phyloP scores from a whole-genome alignment of 2,888 invertebrate species.

The Teinopalpus imperialis region DNA sequence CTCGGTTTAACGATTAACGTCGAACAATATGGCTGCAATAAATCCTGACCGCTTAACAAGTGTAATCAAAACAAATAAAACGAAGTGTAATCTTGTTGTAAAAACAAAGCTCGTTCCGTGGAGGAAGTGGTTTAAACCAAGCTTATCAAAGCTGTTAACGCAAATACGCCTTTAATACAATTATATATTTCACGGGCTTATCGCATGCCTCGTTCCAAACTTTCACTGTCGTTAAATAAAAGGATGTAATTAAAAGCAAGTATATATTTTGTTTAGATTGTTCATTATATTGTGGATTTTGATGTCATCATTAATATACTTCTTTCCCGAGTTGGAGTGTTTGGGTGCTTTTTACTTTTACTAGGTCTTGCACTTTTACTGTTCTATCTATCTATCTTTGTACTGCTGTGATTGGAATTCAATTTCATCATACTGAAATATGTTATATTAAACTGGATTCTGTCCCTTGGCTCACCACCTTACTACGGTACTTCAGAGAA shows the following conservation, averaged over 20 bases:
- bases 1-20: slow-evolving; percentile 24
- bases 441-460: too few species aligned
- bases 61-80: slow-evolving; percentile 28
- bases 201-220: slow-evolving; percentile 8
- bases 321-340: too few species aligned
- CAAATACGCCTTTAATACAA: slow-evolving; percentile 55
- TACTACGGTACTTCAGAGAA: too few species aligned
- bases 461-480: too few species aligned
- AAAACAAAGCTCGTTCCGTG: slow-evolving; percentile 41
- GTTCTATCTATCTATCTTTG: too few species aligned
- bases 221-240: slow-evolving; percentile 13
- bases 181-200: slow-evolving; percentile 60
- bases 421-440: too few species aligned
- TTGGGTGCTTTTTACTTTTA: too few species aligned
- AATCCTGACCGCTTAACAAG: slow-evolving; percentile 26
- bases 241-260: slow-evolving; percentile 18
- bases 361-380: too few species aligned
- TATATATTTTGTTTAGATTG: slow-evolving; percentile 9
- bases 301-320: too few species aligned
- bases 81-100: slow-evolving; percentile 28
- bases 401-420: too few species aligned
- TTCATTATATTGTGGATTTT: slow-evolving; percentile 5
- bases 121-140: slow-evolving; percentile 43
- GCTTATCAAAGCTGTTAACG: slow-evolving; percentile 49
- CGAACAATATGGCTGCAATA: slow-evolving; percentile 26